Evolutionary conservation across 2,888 invertebrate species (phyloP), one percentile per base, ranked within the genome.

Genomic region (Hetaerina titia): DNA sequence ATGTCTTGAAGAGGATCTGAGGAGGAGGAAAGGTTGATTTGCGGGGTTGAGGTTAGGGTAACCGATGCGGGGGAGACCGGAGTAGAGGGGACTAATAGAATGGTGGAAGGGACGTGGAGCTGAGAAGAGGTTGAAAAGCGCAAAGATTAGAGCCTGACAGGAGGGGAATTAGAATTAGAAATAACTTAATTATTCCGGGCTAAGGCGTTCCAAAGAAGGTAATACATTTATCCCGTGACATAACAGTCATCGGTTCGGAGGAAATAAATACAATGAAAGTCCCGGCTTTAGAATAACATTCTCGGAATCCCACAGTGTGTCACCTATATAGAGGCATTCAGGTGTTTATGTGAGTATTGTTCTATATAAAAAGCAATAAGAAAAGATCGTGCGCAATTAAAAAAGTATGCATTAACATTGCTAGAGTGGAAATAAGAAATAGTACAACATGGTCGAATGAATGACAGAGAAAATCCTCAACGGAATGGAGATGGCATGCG

Each of bases 161-260:
- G 31, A 81, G 7, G 81, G 31, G 2, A 31, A 31, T 69, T 22
- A 31, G 81, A 81, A 81, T 81, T 31, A 81, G 81, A 81, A 81
- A 81, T 31, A 31, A 81, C 81, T 81, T 31, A 81, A 81, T 81
- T 81, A 81, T 81, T 81, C 81, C 81, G 13, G 60, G n/a, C 81
- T 31, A 22, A 81, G 81, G 81, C 81, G 11, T 81, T 81, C 11
- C 19, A 13, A 1, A 31, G 81, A 31, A 9, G 25, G 81, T 81
- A 31, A 81, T 81, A 31, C 31, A 81, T 81, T 81, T 81, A 81
- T 6, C 81, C 31, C 81, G 31, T 31, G 81, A 25, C 31, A 31
- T 31, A 15, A 11, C 81, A 31, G 81, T 31, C 45, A 45, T 45
- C 45, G 45, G 45, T 45, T 13, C 25, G 31, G 13, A 31, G 31